phyloP scores from a whole-genome alignment of 2,113 vertebrate genomes.

The Cyphomyrus discorhynchus region DNA sequence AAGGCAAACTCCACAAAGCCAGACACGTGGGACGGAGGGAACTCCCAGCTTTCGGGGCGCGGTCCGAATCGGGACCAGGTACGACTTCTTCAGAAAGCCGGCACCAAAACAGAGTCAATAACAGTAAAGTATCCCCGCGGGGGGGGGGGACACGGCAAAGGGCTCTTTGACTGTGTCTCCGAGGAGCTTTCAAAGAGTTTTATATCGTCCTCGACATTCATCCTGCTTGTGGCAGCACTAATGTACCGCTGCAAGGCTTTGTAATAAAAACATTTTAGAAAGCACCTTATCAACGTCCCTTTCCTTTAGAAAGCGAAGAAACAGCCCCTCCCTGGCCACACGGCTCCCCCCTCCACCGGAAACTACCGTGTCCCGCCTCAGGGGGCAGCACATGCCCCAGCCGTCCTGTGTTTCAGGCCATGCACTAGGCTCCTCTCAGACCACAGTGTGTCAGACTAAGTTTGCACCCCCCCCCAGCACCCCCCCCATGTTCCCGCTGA shows the following conservation, averaged over 20 bases:
- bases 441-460: background rate
- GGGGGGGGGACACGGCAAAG: background rate
- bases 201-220: background rate
- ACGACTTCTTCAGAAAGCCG: background rate
- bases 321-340: background rate
- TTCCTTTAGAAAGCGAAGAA: background rate
- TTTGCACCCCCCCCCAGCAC: background rate
- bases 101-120: background rate
- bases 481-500: constrained; percentile 27
- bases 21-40: background rate
- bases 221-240: background rate
- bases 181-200: background rate
- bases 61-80: background rate
- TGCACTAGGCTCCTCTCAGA: background rate
- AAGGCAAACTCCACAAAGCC: background rate
- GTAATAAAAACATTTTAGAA: background rate
- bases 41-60: background rate
- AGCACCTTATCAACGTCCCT: background rate
- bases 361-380: background rate
- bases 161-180: background rate
- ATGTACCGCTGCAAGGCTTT: background rate
- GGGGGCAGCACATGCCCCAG: background rate
- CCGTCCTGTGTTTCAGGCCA: background rate
- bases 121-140: background rate
- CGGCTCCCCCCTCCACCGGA: background rate